A percentile compares a stretch with the other conserved stretches of the same genome.
These are phyloP conservation scores for Cryptus viduatorius DNA, from an alignment of 2,888 invertebrate genomes.

Conservation along the genomic window DNA sequence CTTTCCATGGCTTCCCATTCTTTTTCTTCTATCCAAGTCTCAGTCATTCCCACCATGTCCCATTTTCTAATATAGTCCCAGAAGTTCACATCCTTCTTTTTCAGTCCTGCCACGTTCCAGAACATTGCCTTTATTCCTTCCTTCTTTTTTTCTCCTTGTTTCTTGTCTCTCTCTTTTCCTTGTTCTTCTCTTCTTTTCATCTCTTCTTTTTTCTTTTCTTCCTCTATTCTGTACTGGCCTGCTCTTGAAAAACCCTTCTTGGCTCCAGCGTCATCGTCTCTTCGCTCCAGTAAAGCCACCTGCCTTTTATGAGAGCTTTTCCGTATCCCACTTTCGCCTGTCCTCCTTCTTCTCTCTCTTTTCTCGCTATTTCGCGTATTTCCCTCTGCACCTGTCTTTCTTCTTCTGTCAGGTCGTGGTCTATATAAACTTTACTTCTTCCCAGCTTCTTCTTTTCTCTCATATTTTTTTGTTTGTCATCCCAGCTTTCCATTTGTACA, in stretches of 20 bases:
- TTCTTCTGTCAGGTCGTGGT: conserved; percentile 20
- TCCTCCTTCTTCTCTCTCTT: not conserved
- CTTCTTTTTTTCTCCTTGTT: not conserved
- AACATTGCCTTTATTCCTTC: not conserved
- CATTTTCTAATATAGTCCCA: conserved; percentile 15
- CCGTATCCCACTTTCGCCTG: conserved; percentile 7
- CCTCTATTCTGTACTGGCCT: conserved; percentile 2
- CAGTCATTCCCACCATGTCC: conserved; percentile 5
- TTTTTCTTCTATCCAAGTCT: conserved; percentile 17
- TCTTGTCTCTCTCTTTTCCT: not conserved
- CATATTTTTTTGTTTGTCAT: not conserved
- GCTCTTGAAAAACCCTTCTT: not conserved
- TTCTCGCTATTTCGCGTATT: not conserved
- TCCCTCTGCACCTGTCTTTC: conserved; percentile 1
- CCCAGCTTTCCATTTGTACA: conserved; percentile 8
- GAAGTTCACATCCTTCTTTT: not conserved
- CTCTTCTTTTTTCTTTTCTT: not conserved
- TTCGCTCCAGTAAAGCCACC: not conserved
- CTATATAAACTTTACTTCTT: not conserved
- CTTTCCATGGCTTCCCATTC: conserved; percentile 1
- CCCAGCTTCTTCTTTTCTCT: conserved; percentile 13
- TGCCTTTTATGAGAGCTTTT: conserved; percentile 1
- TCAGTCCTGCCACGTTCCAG: conserved; percentile 19
- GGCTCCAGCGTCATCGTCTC: not conserved
- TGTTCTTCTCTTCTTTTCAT: not conserved